Conservation (phyloP, 1,140 invertebrate species). For the Aethina tumida region DNA sequence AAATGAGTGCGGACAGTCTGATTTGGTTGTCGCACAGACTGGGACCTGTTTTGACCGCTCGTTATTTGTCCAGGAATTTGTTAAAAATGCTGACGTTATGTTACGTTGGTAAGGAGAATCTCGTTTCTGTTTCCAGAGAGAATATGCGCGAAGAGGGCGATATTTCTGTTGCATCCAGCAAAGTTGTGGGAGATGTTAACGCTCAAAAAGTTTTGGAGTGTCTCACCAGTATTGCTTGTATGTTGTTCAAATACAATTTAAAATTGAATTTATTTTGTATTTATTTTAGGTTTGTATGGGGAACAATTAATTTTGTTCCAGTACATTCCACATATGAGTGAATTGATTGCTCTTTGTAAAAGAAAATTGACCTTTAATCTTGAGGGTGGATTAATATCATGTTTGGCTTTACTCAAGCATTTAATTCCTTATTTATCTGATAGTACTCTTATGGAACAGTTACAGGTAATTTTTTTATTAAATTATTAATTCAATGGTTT, state of each 20-base stretch:
- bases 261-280: slow-evolving; percentile 11
- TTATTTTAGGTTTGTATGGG: slow-evolving; percentile 73
- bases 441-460: slow-evolving; percentile 72
- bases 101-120: slow-evolving; percentile 78
- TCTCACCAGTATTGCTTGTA: slow-evolving; percentile 72
- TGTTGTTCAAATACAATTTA: slow-evolving; percentile 14
- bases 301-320: slow-evolving; percentile 90
- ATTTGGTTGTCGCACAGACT: slow-evolving; percentile 87
- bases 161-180: slow-evolving; percentile 46
- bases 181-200: slow-evolving; percentile 68
- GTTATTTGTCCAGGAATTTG: slow-evolving; percentile 82
- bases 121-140: slow-evolving; percentile 40
- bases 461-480: slow-evolving; percentile 50
- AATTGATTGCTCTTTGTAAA: slow-evolving; percentile 66
- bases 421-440: slow-evolving; percentile 77
- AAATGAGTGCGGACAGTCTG: slow-evolving; percentile 84
- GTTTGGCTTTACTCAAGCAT: slow-evolving; percentile 68
- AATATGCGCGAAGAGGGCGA: slow-evolving; percentile 32
- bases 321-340: slow-evolving; percentile 87
- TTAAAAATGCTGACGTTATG: slow-evolving; percentile 89
- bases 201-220: slow-evolving; percentile 79
- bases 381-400: slow-evolving; percentile 82
- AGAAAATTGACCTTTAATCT: slow-evolving; percentile 68
- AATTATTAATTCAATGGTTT: background rate
- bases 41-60: slow-evolving; percentile 89